Percentiles rank a stretch among this genome's conserved stretches.
These are phyloP conservation scores for Solenopsis invicta DNA, from an alignment of 1,140 invertebrate species.

Conservation along the genomic window DNA sequence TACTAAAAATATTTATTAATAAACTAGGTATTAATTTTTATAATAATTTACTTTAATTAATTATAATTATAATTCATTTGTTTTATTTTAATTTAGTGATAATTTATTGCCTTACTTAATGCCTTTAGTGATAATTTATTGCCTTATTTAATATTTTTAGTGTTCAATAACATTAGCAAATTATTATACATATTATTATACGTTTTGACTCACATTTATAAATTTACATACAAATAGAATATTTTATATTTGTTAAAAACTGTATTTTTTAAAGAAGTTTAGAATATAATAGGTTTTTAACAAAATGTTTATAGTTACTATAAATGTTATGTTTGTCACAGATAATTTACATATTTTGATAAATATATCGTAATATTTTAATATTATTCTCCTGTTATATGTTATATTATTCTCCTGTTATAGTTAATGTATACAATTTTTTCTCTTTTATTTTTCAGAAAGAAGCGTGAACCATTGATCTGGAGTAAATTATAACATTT, in stretches of 20 bases:
- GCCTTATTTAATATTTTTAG: not conserved
- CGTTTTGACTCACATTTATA: not conserved
- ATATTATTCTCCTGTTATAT: not conserved
- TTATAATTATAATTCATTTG: not conserved
- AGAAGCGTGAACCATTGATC: not conserved
- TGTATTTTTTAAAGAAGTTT: not conserved
- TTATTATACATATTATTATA: not conserved
- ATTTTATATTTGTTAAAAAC: not conserved
- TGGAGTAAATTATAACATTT: conserved; percentile 18
- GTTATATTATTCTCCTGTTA: not conserved
- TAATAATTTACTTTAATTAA: conserved; percentile 8
- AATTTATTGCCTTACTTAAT: not conserved
- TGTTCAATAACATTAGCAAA: not conserved
- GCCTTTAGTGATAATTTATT: not conserved
- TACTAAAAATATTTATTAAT: not conserved
- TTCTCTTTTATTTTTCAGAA: conserved; percentile 37
- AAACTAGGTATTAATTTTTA: not conserved
- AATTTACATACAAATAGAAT: not conserved
- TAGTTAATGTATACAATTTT: conserved; percentile 9
- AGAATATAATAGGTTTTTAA: not conserved
- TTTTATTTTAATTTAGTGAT: not conserved
- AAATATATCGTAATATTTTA: not conserved
- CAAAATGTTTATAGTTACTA: not conserved
- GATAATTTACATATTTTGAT: not conserved
- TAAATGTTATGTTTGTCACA: not conserved